These are phyloP conservation scores for Tachina lurida DNA, from an alignment of 2,888 invertebrate genomes.

Conservation along the genomic window DNA sequence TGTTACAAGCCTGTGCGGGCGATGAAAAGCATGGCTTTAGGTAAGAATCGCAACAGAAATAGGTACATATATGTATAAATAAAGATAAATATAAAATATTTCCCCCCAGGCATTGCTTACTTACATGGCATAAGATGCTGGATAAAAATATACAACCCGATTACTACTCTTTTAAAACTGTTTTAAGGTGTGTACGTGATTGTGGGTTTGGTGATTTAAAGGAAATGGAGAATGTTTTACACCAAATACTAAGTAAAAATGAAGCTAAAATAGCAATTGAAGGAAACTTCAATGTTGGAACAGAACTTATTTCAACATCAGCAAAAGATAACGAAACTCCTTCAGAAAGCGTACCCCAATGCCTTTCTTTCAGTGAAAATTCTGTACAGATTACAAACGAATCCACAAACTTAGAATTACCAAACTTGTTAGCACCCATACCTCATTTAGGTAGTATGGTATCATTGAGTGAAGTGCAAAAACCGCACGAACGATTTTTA, in stretches of 20 bases:
- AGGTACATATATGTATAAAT: neutral
- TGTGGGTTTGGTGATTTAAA: slow-evolving; percentile 89
- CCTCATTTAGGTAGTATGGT: slow-evolving; percentile 86
- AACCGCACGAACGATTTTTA: slow-evolving; percentile 87
- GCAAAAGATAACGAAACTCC: neutral
- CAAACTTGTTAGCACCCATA: slow-evolving; percentile 86
- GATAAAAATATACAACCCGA: slow-evolving; percentile 87
- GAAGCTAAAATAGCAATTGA: neutral
- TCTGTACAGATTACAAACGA: slow-evolving; percentile 42
- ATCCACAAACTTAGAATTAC: slow-evolving; percentile 81
- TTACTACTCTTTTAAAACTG: slow-evolving; percentile 90
- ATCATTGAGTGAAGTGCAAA: slow-evolving; percentile 85
- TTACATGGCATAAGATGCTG: slow-evolving; percentile 94
- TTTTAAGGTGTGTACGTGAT: slow-evolving; percentile 91
- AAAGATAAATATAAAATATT: neutral
- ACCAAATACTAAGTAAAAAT: slow-evolving; percentile 76
- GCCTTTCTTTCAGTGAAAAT: neutral
- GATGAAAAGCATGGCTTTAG: slow-evolving; percentile 90
- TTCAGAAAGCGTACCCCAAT: neutral
- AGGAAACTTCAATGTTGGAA: neutral
- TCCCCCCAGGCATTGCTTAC: slow-evolving; percentile 86
- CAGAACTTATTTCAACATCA: neutral
- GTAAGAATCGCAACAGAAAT: slow-evolving; percentile 63
- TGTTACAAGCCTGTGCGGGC: slow-evolving; percentile 92
- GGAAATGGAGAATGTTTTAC: slow-evolving; percentile 84